Evolutionary conservation across 2,797 vertebrate genomes (phyloP), one percentile per base, ranked within the genome.

Genomic region (Discoglossus pictus): DNA sequence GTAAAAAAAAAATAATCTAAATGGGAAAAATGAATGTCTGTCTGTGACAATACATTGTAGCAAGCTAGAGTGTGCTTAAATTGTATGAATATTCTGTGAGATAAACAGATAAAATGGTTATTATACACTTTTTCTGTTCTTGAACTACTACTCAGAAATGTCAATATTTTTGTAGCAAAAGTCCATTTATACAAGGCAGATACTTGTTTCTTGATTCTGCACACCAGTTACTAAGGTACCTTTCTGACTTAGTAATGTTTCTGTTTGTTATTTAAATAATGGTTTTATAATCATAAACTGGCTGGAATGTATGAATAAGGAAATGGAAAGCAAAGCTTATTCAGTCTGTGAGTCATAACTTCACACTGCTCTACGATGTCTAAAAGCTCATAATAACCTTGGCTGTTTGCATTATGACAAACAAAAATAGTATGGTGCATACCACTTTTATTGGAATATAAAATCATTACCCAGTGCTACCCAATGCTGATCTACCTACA

Each of bases 81-180:
- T n/a, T n/a, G n/a, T n/a, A n/a, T n/a, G n/a, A n/a, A n/a, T n/a
- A n/a, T n/a, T n/a, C n/a, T n/a, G n/a, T n/a, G n/a, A n/a, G n/a
- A n/a, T n/a, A n/a, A n/a, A n/a, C n/a, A n/a, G n/a, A n/a, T n/a
- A n/a, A n/a, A n/a, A n/a, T n/a, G n/a, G n/a, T n/a, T n/a, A n/a
- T n/a, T n/a, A n/a, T n/a, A n/a, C n/a, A n/a, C n/a, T n/a, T n/a
- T n/a, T n/a, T n/a, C n/a, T n/a, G n/a, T 4, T 31, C 15, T 24
- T 39, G 21, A 18, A n/a, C 35, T 38, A 20, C 18, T 12, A 20
- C 2, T 24, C 36, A 40, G 15, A 24, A 20, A 39, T 43, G n/a
- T 59, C 7, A 43, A 31, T 59, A 59, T 59, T 59, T 59, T 56
- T 17, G 43, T n/a, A 59, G 38, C 23, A 43, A 42, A 59, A 36